Percentiles rank a stretch among this genome's conserved stretches.
These are phyloP conservation scores for Meiosimyza decipiens DNA, from an alignment of 2,888 invertebrate species.

Conservation along the genomic window DNA sequence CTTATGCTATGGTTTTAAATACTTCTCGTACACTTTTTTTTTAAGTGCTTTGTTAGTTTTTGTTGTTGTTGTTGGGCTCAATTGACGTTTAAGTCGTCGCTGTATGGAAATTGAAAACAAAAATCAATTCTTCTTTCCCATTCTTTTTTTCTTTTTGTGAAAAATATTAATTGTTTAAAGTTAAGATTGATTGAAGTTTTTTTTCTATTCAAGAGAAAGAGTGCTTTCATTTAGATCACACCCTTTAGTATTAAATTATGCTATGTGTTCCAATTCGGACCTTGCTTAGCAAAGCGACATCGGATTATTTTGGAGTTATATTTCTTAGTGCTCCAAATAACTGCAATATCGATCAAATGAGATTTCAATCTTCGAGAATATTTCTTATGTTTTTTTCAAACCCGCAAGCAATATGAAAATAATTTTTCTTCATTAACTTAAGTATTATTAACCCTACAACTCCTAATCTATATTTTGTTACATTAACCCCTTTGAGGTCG, in stretches of 20 bases:
- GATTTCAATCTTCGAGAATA: too few relatives aligned
- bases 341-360: too few relatives aligned
- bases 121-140: background rate
- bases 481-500: too few relatives aligned
- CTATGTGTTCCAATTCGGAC: background rate
- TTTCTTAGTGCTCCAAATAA: too few relatives aligned
- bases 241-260: background rate
- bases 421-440: too few relatives aligned
- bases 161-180: constrained; percentile 25
- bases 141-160: background rate
- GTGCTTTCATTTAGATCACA: too few relatives aligned
- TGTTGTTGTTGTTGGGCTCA: constrained; percentile 20
- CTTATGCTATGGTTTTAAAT: background rate
- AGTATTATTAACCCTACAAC: too few relatives aligned
- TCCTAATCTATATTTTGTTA: too few relatives aligned
- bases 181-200: constrained; percentile 33
- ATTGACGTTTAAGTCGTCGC: constrained; percentile 24
- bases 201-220: constrained; percentile 18
- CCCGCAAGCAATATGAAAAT: too few relatives aligned
- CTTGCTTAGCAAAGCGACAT: too few relatives aligned
- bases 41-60: background rate
- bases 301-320: too few relatives aligned
- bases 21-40: background rate
- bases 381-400: too few relatives aligned
- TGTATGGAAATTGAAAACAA: constrained; percentile 9